Conservation (phyloP, 2,113 vertebrate genomes). For the Eonycteris spelaea region DNA sequence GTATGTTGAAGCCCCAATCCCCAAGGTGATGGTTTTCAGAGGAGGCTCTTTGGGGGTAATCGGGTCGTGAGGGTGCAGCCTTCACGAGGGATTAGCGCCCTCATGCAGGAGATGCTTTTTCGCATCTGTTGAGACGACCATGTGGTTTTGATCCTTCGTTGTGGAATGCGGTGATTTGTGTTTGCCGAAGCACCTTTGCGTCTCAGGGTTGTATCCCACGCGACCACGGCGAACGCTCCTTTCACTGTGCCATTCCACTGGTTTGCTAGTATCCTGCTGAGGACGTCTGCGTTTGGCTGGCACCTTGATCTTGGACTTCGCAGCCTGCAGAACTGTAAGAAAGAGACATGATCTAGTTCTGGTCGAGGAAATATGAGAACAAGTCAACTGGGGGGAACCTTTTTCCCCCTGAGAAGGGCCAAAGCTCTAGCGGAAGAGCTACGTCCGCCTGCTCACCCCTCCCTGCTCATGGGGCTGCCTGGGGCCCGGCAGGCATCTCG, state of each 20-base stretch:
- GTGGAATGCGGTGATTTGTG: not conserved
- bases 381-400: no score
- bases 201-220: not conserved
- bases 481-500: not conserved
- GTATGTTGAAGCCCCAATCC: not conserved
- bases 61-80: not conserved
- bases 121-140: not conserved
- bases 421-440: not conserved
- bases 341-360: not conserved
- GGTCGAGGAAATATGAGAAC: not conserved
- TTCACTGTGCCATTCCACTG: not conserved
- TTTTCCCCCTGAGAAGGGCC: not conserved
- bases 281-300: not conserved
- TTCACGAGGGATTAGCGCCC: not conserved
- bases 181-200: not conserved
- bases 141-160: not conserved
- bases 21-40: not conserved
- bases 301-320: not conserved
- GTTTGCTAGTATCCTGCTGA: not conserved
- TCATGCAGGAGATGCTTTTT: not conserved
- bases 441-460: no score
- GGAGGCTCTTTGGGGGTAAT: not conserved
- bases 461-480: not conserved
- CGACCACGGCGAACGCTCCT: not conserved
- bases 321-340: not conserved